These are phyloP conservation scores for silkworm (Bombyx mori) DNA, from an alignment of 1,140 invertebrate species.

Conservation along the genomic window ASM3026992v2 NC_085121.1:8935001-8935500, in stretches of 20 bases:
- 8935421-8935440: too few species aligned
- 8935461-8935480: too few species aligned
- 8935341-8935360: too few species aligned
- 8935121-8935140: not conserved
- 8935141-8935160: not conserved
- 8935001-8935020: slow-evolving; percentile 20
- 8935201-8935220: not conserved
- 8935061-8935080: not conserved
- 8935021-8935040: slow-evolving; percentile 25
- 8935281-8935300: too few species aligned
- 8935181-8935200: not conserved
- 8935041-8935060: slow-evolving; percentile 5
- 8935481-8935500: too few species aligned
- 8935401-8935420: too few species aligned
- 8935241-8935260: not conserved
- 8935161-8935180: not conserved
- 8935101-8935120: not conserved
- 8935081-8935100: not conserved
- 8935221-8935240: not conserved
- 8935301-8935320: too few species aligned
- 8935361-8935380: too few species aligned
- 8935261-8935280: too few species aligned
- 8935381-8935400: too few species aligned
- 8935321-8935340: too few species aligned
- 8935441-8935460: too few species aligned